phyloP scores from a whole-genome alignment of 1,140 invertebrate species.

The Acromyrmex echinatior region DNA sequence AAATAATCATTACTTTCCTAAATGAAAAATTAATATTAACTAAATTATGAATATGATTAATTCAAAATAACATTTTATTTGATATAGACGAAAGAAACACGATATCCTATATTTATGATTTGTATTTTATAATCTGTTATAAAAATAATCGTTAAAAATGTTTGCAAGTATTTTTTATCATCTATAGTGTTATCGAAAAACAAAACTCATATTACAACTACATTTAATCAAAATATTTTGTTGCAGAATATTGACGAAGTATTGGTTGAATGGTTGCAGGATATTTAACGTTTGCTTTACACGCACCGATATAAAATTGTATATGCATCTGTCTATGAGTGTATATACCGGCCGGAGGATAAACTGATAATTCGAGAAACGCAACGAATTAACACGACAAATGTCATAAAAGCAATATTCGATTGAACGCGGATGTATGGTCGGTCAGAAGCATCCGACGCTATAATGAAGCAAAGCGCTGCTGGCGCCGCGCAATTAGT shows the following conservation, averaged over 20 bases:
- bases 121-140: not conserved
- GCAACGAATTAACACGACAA: conserved; percentile 42
- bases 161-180: conserved; percentile 1
- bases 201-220: not conserved
- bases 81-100: not conserved
- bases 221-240: not conserved
- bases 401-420: conserved; percentile 47
- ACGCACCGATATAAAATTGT: not conserved
- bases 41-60: not conserved
- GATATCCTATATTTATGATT: not conserved
- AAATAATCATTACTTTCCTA: not conserved
- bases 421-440: conserved; percentile 12
- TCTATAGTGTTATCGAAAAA: not conserved
- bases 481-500: conserved; percentile 44
- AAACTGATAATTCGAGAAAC: conserved; percentile 35
- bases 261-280: not conserved
- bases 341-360: not conserved
- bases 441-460: conserved; percentile 1
- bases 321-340: not conserved
- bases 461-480: conserved; percentile 41
- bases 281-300: conserved; percentile 14
- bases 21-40: not conserved
- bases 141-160: conserved; percentile 26
- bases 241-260: not conserved
- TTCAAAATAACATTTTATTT: not conserved